These are phyloP conservation scores for Muntiacus reevesi DNA, from an alignment of 2,113 vertebrate species.

Conservation along the genomic window DNA sequence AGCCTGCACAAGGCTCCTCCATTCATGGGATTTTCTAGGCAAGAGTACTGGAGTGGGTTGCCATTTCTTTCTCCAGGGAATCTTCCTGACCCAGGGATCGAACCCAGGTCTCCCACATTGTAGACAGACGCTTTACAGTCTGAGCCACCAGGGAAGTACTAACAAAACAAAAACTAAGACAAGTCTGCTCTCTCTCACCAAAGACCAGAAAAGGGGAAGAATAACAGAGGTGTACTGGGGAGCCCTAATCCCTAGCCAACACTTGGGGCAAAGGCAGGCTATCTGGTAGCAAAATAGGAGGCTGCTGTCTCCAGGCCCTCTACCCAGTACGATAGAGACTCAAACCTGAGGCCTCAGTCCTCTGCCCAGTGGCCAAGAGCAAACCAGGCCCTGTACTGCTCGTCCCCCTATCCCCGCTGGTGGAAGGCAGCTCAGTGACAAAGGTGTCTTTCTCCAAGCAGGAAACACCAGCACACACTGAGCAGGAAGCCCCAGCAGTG, in stretches of 20 bases:
- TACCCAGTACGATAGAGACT: background rate
- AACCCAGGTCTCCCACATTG: no score
- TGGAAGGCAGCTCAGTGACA: background rate
- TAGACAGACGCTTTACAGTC: no score
- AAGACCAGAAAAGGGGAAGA: background rate
- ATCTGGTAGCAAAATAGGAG: background rate
- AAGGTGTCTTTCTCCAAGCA: background rate
- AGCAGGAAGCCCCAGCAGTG: background rate
- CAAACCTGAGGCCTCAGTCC: background rate
- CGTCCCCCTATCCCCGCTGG: fast-evolving
- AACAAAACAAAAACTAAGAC: background rate
- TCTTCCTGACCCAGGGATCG: no score
- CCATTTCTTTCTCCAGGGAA: no score
- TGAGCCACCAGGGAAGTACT: no score
- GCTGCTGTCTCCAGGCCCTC: background rate
- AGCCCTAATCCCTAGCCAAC: background rate
- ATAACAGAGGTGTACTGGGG: background rate
- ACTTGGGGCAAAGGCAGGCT: background rate
- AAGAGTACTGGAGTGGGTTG: no score
- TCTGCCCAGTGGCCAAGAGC: background rate
- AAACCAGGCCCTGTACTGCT: background rate
- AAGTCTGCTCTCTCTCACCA: background rate
- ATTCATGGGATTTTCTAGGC: no score
- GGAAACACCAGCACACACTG: background rate
- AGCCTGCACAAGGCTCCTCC: no score